Percentiles rank a stretch among this genome's conserved stretches.
These are phyloP conservation scores for Calypte anna DNA, from an alignment of 2,113 vertebrate species.

Conservation along the genomic window DNA sequence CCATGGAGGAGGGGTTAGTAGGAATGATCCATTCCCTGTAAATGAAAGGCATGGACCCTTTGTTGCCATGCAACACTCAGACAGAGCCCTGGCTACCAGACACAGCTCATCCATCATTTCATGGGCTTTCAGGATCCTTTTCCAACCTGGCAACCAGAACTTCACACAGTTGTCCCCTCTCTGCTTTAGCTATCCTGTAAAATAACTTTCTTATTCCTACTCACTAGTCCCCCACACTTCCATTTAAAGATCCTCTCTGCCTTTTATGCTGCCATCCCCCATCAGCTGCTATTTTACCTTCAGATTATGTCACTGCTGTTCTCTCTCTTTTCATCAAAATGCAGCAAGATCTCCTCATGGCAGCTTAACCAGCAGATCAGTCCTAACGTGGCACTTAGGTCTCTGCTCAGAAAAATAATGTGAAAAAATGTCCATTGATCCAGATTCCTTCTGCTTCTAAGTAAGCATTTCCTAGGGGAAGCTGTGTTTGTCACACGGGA, in stretches of 20 bases:
- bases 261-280: not conserved
- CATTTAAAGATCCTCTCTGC: not conserved
- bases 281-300: not conserved
- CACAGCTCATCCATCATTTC: not conserved
- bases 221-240: not conserved
- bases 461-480: not conserved
- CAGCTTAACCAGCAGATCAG: not conserved
- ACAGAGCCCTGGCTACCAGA: not conserved
- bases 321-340: not conserved
- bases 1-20: not conserved
- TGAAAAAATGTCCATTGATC: not conserved
- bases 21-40: not conserved
- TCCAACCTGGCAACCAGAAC: not conserved
- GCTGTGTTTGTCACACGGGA: not conserved
- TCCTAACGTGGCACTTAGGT: fast-evolving
- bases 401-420: not conserved
- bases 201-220: not conserved
- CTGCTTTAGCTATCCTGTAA: not conserved
- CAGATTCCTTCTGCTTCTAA: not conserved
- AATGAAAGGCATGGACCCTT: not conserved
- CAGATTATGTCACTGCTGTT: not conserved
- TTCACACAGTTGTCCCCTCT: not conserved
- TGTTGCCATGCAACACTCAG: not conserved
- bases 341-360: not conserved
- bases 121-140: not conserved